These are phyloP conservation scores for Phyllopteryx taeniolatus DNA, from an alignment of 2,113 vertebrate species.

Conservation along the genomic window DNA sequence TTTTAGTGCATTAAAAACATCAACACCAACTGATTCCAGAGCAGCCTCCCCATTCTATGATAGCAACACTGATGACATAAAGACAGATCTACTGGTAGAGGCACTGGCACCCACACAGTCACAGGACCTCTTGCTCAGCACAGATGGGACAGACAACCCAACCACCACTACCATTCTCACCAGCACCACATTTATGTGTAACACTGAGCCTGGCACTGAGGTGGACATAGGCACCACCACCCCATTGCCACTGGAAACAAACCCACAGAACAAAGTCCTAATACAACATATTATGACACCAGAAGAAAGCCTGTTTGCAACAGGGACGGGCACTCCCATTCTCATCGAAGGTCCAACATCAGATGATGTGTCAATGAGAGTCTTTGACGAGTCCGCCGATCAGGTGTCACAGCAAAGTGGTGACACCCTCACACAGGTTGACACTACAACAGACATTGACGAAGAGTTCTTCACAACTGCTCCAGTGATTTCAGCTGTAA, in stretches of 20 bases:
- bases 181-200: conserved; percentile 21
- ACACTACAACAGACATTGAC: conserved; percentile 64
- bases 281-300: conserved; percentile 7
- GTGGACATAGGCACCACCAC: conserved; percentile 8
- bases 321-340: conserved; percentile 28
- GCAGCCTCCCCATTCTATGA: conserved; percentile 26
- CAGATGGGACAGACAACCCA: conserved; percentile 6
- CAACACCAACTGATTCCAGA: conserved; percentile 27
- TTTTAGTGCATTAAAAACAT: conserved; percentile 31
- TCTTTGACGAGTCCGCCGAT: conserved; percentile 58
- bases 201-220: conserved; percentile 30
- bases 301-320: conserved; percentile 12
- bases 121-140: conserved; percentile 5
- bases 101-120: conserved; percentile 14
- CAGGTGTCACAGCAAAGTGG: conserved; percentile 16
- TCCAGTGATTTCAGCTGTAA: conserved; percentile 42
- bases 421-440: conserved; percentile 50
- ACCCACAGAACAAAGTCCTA: conserved; percentile 14
- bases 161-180: neutral
- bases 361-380: conserved; percentile 67
- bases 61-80: conserved; percentile 3
- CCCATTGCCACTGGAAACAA: neutral
- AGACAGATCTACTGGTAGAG: conserved; percentile 27
- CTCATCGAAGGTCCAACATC: conserved; percentile 53
- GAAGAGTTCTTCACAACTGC: conserved; percentile 74